Evolutionary conservation across 2,797 vertebrate species (phyloP), one percentile per base, ranked within the genome.

Genomic region (Zonotrichia albicollis): DNA sequence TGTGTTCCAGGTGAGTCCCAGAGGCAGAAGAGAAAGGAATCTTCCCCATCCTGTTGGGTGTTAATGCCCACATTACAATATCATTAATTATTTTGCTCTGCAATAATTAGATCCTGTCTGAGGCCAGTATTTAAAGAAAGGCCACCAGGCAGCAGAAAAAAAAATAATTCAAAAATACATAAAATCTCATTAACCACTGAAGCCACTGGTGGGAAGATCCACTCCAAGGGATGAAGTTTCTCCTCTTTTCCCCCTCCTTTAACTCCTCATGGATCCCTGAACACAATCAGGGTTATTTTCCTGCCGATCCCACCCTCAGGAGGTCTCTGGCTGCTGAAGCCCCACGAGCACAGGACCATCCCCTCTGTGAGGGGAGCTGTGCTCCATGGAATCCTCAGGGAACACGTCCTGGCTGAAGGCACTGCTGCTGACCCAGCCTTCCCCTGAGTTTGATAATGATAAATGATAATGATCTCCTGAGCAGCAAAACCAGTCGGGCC

Each of bases 201-300:
- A 43, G 18, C 19, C 43, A 43, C 19, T 1, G 2, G 14, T 22
- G 62, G 54, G 6, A 53, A 82, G 54, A 61, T 26, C 62, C 53
- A 45, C 42, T 48, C 54, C 0, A 0, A 71, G 23, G 18, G 19
- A 43, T 27, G 45, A 45, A 53, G 34, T 25, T 92, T 76, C 40
- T 66, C 27, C 9, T 75, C 13, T 22, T 30, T 40, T 46, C 19
- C 45, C 61, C 50, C 42, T 77, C 15, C 57, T 67, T 48, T 43
- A 27, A 36, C 50, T 68, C n/a, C 57, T 38, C 18, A 2, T 3
- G 2, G 0, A 2, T 7, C 32, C 14, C 20, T 3, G 1, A 3
- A 6, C 26, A 46, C 48, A 58, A 21, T 4, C 32, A 27, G 74
- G 34, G 38, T 13, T 21, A 0, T 84, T 87, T 43, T 30, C 40